Evolutionary conservation across 2,113 vertebrate genomes (phyloP).

Genomic region (Agelaius tricolor): DNA sequence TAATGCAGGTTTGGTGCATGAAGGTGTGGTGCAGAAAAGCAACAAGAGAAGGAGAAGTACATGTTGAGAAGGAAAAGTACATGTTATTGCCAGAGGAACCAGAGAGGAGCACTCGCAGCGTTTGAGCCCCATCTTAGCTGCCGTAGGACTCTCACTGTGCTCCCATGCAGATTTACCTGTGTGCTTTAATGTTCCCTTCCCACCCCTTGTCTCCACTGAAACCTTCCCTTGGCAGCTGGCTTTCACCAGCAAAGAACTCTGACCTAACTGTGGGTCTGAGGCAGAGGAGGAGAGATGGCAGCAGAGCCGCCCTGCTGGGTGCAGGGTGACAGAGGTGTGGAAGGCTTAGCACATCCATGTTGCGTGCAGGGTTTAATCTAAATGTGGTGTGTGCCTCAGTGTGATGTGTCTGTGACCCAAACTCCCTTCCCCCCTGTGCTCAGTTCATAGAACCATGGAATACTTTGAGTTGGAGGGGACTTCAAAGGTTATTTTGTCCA

Average conservation of each 20-base stretch:
- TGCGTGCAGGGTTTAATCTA: neutral
- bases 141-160: fast-evolving
- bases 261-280: neutral
- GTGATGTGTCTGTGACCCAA: neutral
- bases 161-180: neutral
- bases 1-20: neutral
- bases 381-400: neutral
- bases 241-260: neutral
- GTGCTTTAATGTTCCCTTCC: neutral
- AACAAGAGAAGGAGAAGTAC: neutral
- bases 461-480: neutral
- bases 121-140: neutral
- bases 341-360: neutral
- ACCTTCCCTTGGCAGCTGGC: neutral
- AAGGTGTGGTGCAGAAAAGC: neutral
- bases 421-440: neutral
- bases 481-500: neutral
- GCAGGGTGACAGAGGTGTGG: neutral
- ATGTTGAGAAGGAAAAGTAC: neutral
- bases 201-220: neutral
- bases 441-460: neutral
- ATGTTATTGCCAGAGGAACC: neutral
- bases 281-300: neutral
- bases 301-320: neutral
- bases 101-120: fast-evolving